phyloP scores from a whole-genome alignment of 2,888 invertebrate genomes.

The Malthinus seriepunctatus region DNA sequence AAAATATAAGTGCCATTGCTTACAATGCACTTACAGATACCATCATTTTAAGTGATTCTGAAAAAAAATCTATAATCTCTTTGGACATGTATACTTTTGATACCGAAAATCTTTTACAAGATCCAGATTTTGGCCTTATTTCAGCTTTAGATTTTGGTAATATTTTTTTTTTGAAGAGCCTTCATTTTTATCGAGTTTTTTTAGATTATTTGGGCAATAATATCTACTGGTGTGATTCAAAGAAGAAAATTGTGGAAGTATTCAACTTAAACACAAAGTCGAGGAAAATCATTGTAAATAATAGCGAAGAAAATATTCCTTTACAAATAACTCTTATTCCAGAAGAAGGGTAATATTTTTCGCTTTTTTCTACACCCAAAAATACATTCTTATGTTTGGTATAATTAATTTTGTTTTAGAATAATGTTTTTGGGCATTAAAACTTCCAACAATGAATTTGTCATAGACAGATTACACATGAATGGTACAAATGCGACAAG shows the following conservation, averaged over 20 bases:
- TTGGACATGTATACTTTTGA: constrained; percentile 47
- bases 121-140: constrained; percentile 40
- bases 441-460: no score
- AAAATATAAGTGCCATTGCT: constrained; percentile 67
- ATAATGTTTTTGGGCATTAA: no score
- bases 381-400: not conserved
- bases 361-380: constrained; percentile 14
- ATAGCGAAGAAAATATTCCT: constrained; percentile 63
- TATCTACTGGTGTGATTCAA: constrained; percentile 73
- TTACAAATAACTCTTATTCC: constrained; percentile 70
- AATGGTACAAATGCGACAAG: not conserved
- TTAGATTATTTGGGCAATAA: constrained; percentile 72
- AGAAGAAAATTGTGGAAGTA: constrained; percentile 65
- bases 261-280: constrained; percentile 63
- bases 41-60: constrained; percentile 58
- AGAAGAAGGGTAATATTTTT: constrained; percentile 60
- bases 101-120: not conserved
- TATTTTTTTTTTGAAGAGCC: not conserved
- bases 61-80: constrained; percentile 53
- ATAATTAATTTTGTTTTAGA: not conserved
- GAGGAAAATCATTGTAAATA: constrained; percentile 64
- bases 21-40: constrained; percentile 64
- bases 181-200: not conserved
- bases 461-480: not conserved
- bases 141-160: constrained; percentile 64